Conservation (phyloP, 2,113 vertebrate genomes). For the Apteryx owenii region DNA sequence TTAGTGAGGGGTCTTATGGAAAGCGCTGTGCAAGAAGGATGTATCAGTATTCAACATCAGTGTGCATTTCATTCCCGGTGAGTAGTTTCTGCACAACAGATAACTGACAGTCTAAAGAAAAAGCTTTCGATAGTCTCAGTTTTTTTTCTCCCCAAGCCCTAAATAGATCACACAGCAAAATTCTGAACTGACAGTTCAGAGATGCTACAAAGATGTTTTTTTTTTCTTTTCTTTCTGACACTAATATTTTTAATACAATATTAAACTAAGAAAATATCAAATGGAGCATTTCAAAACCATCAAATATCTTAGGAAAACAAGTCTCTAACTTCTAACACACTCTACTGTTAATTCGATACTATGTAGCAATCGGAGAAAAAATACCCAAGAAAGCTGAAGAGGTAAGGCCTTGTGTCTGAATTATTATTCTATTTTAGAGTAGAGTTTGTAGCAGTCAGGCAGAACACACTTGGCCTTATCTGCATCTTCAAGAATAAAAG, state of each 20-base stretch:
- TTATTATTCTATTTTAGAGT: neutral
- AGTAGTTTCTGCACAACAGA: conserved; percentile 17
- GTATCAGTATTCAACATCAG: conserved; percentile 42
- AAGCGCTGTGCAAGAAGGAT: neutral
- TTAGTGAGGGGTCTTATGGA: conserved; percentile 9
- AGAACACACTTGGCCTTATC: conserved; percentile 2
- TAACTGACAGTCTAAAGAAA: conserved; percentile 46
- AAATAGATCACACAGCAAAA: conserved; percentile 61
- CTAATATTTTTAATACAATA: conserved; percentile 38
- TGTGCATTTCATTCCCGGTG: conserved; percentile 22
- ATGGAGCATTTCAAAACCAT: neutral
- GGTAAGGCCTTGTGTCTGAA: neutral
- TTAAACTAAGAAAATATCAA: conserved; percentile 39
- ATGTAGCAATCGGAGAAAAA: neutral
- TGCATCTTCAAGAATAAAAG: conserved; percentile 15
- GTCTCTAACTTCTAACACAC: neutral
- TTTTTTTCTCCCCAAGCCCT: conserved; percentile 25
- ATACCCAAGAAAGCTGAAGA: conserved; percentile 3
- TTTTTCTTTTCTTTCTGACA: conserved; percentile 12
- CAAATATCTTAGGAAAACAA: neutral
- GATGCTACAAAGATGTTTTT: neutral
- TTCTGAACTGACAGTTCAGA: conserved; percentile 42
- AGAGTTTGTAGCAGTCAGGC: neutral
- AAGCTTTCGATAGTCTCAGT: conserved; percentile 15
- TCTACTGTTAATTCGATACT: neutral